Evolutionary conservation across 2,797 vertebrate genomes (phyloP).

Genomic region (Adrianichthys oophorus): DNA sequence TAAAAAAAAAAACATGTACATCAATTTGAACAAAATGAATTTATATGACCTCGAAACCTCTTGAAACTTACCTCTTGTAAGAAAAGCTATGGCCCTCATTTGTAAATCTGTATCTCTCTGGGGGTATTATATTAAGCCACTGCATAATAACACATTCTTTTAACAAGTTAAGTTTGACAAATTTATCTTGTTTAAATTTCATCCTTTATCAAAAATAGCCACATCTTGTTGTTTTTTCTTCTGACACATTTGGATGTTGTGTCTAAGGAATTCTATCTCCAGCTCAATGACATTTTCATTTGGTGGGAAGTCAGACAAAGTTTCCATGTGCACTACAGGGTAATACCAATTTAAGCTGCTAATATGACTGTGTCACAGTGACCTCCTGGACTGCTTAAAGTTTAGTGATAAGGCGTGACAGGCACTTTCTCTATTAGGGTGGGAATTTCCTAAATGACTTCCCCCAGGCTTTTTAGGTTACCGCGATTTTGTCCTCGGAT

Average conservation of each 20-base stretch:
- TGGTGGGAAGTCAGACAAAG: conserved; percentile 14
- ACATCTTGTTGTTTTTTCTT: neutral
- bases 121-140: too few species aligned
- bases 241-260: neutral
- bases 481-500: neutral
- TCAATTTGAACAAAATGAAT: too few species aligned
- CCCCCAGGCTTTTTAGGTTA: neutral
- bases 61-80: too few species aligned
- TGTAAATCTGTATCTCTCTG: too few species aligned
- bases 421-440: conserved; percentile 17
- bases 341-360: conserved; percentile 28
- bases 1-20: too few species aligned
- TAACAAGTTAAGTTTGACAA: neutral
- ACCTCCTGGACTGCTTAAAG: conserved; percentile 21
- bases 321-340: conserved; percentile 45
- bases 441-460: conserved; percentile 14
- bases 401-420: conserved; percentile 34
- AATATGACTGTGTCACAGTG: conserved; percentile 37
- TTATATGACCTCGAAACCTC: too few species aligned
- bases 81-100: too few species aligned
- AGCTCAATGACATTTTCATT: conserved; percentile 12
- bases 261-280: neutral
- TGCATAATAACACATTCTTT: too few species aligned
- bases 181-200: too few species aligned
- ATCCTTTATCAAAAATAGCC: neutral